Evolutionary conservation across 2,888 invertebrate species (phyloP).

Genomic region (Acanthopleura granulata): DNA sequence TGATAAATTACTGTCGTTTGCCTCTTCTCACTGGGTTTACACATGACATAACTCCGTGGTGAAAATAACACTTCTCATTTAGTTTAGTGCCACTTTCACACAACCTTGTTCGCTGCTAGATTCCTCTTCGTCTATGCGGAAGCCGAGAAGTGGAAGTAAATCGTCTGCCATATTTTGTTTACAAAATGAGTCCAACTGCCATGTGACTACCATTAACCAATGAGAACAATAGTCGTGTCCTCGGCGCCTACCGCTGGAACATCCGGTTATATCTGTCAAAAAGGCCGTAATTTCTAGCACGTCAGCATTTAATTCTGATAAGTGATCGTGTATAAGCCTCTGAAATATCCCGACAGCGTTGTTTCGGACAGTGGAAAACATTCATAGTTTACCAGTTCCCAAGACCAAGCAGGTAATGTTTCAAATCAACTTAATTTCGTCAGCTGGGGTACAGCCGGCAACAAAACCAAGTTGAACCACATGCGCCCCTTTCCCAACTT

Average conservation of each 20-base stretch:
- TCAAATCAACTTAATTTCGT: too few species aligned
- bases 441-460: too few species aligned
- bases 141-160: constrained; percentile 51
- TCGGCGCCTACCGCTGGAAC: constrained; percentile 15
- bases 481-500: too few species aligned
- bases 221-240: constrained; percentile 45
- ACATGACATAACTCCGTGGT: too few species aligned
- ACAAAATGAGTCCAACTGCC: constrained; percentile 15
- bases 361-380: too few species aligned
- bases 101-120: constrained; percentile 40
- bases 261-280: constrained; percentile 12
- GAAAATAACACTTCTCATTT: not conserved
- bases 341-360: too few species aligned
- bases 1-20: too few species aligned
- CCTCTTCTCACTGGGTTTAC: too few species aligned
- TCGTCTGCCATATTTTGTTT: constrained; percentile 50
- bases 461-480: too few species aligned
- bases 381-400: too few species aligned
- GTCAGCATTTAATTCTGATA: not conserved
- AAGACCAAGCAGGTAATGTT: too few species aligned
- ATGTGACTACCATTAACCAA: constrained; percentile 38
- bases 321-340: too few species aligned
- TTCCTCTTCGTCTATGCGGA: constrained; percentile 38
- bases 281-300: not conserved
- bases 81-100: constrained; percentile 18